Evolutionary conservation across 1,140 invertebrate species (phyloP).

Genomic region (Lepidurus packardi): DNA sequence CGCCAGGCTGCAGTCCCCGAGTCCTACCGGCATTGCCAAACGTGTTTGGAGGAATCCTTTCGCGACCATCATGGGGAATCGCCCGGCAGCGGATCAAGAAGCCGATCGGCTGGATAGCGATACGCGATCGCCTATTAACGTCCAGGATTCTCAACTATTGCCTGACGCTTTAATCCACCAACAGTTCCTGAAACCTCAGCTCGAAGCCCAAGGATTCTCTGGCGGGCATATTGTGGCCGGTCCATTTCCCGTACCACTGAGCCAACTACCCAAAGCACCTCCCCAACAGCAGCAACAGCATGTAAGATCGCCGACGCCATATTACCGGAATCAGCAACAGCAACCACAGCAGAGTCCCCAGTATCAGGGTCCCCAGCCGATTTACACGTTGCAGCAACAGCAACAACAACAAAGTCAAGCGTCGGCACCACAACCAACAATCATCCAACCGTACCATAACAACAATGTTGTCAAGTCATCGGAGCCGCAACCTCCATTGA

Average conservation of each 20-base stretch:
- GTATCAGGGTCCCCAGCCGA: constrained; percentile 11
- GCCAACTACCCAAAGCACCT: constrained; percentile 32
- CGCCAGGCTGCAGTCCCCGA: neutral
- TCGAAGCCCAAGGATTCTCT: constrained; percentile 34
- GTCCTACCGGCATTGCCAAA: constrained; percentile 15
- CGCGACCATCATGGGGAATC: constrained; percentile 26
- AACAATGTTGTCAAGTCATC: neutral
- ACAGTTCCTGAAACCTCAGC: constrained; percentile 34
- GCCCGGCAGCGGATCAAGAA: neutral
- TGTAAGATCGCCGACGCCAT: neutral
- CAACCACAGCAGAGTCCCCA: neutral
- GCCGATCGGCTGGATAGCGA: constrained; percentile 2
- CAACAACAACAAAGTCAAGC: constrained; percentile 24
- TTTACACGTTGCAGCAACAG: constrained; percentile 26
- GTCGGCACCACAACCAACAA: neutral
- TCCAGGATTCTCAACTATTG: constrained; percentile 27
- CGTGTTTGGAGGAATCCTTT: constrained; percentile 25
- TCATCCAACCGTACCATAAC: neutral
- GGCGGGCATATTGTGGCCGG: constrained; percentile 34
- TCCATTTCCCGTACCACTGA: constrained; percentile 34
- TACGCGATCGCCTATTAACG: neutral
- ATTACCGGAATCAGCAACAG: neutral
- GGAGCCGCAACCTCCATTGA: neutral
- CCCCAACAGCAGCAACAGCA: constrained; percentile 23
- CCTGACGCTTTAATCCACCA: constrained; percentile 33